phyloP scores from a whole-genome alignment of 2,888 invertebrate genomes.

The Mythimna albipuncta region DNA sequence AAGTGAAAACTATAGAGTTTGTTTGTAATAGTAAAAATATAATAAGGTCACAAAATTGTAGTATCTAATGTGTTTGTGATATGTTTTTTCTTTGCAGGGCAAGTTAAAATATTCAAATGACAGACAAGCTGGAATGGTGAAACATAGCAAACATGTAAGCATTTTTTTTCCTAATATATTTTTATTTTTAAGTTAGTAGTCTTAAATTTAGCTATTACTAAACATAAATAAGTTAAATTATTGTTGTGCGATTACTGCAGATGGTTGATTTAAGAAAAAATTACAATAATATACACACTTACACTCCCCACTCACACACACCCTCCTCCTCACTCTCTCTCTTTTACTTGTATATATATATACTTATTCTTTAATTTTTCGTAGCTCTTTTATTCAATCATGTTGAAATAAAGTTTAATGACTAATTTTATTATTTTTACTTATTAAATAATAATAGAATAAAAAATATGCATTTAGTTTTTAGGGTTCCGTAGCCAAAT shows the following conservation, averaged over 20 bases:
- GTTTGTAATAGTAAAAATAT: not conserved
- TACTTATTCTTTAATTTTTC: too few species aligned
- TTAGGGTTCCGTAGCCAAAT: too few species aligned
- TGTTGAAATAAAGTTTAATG: not conserved
- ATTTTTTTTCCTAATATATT: not conserved
- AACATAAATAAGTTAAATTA: not conserved
- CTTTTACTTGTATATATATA: too few species aligned
- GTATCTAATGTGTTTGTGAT: not conserved
- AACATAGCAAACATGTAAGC: slow-evolving; percentile 44
- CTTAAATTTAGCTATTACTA: not conserved
- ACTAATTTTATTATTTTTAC: too few species aligned
- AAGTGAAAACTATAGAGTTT: not conserved
- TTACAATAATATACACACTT: too few species aligned
- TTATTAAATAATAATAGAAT: too few species aligned
- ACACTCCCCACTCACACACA: too few species aligned
- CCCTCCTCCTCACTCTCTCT: too few species aligned
- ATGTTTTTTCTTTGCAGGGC: slow-evolving; percentile 35
- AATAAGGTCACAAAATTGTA: not conserved
- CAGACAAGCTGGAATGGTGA: slow-evolving; percentile 33
- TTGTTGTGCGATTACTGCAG: not conserved
- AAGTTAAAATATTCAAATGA: slow-evolving; percentile 47
- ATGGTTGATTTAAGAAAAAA: not conserved
- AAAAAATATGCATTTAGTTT: not conserved
- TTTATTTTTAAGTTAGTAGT: not conserved
- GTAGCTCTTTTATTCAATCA: not conserved